Base-by-base conservation (phyloP, 2,888 invertebrate species). In the Pharmacophagus antenor region DNA sequence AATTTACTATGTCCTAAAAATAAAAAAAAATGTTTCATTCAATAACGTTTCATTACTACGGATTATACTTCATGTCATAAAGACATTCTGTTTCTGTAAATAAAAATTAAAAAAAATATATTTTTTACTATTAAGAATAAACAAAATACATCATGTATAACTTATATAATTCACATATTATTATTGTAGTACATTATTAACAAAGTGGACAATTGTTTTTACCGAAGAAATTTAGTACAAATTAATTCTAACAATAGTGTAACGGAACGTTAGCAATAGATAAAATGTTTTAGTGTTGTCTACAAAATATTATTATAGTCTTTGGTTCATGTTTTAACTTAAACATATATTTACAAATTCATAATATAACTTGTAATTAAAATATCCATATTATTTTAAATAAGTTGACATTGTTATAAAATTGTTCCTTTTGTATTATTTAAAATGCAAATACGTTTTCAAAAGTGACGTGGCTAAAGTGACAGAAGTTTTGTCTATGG, bases 401-500 rank as follows among this genome's bases (percentile, higher is more conserved):
- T n/a, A 3, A n/a, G 15, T 37, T 4, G 4, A 2, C n/a, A 15
- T 44, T 27, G 10, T 27, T 27, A 6, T 10, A 7, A 44, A 44
- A 44, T 6, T 44, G 1, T 2, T 8, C 10, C 1, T 44, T 44
- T 44, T 18, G 18, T 44, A 8, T 44, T 18, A 8, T 44, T n/a
- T 7, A 31, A 37, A 42, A 49, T 25, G 25, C 46, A 59, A 65
- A 66, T 78, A 74, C 78, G 83, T 87, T 74, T 79, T 68, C 74
- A 67, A 76, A 86, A 88, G 86, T 91, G 91, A 91, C 91, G 91
- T 91, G 91, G 91, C 91, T 61, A 61, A 62, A 66, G 67, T 89
- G 90, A 90, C 90, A 88, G 86, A 77, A 79, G 74, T 71, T 74
- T 78, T 77, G 79, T 88, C 85, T 84, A 80, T 85, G 85, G 70